A percentile compares a stretch with the other conserved stretches of the same genome.
These are phyloP conservation scores for Sebastes minor DNA, from an alignment of 2,797 vertebrate species.

Conservation along the genomic window DNA sequence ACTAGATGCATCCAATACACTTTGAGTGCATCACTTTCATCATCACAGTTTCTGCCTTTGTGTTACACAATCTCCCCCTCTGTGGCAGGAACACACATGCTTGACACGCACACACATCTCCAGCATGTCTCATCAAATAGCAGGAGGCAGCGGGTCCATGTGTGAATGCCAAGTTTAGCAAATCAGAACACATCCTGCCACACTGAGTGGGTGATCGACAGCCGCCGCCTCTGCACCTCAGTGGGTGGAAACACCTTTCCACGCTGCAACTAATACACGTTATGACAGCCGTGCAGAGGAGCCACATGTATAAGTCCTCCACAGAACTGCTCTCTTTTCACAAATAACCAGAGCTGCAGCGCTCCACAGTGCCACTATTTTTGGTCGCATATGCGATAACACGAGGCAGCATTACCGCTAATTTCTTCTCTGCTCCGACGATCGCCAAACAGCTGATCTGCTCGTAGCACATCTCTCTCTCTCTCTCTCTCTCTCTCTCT, in stretches of 20 bases:
- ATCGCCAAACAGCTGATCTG: too few relatives aligned
- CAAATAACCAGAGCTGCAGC: not conserved
- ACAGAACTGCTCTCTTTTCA: not conserved
- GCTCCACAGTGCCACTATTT: too few relatives aligned
- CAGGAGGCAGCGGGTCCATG: conserved; percentile 14
- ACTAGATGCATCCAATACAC: not conserved
- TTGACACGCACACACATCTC: not conserved
- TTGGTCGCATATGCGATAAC: too few relatives aligned
- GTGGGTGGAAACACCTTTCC: not conserved
- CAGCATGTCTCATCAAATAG: conserved; percentile 12
- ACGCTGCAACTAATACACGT: not conserved
- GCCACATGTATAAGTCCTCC: not conserved
- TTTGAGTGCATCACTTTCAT: not conserved
- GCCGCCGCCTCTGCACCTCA: not conserved
- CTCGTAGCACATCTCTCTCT: too few relatives aligned
- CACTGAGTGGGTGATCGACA: not conserved
- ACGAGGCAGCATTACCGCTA: too few relatives aligned
- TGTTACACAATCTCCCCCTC: not conserved
- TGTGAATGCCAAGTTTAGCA: conserved; percentile 22
- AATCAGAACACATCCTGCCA: conserved; percentile 18
- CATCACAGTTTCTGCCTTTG: not conserved
- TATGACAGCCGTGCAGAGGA: not conserved
- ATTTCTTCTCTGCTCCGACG: too few relatives aligned
- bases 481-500: too few relatives aligned
- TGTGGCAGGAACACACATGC: not conserved